Conservation (phyloP, 2,888 invertebrate genomes). For the Gandaritis pyraliata region DNA sequence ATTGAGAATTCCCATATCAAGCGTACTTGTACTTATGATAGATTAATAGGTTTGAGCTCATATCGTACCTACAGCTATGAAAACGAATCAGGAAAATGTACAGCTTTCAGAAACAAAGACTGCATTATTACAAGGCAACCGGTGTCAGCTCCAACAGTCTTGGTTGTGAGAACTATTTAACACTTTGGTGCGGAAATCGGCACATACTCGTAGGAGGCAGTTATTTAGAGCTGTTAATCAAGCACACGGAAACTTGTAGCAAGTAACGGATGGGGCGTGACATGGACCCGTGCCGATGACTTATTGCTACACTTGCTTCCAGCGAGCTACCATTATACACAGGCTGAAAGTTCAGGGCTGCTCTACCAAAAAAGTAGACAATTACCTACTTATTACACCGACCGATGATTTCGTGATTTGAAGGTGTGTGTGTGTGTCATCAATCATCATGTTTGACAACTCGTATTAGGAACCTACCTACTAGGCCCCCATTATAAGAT, state of each 20-base stretch:
- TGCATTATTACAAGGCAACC: background rate
- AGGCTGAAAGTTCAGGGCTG: background rate
- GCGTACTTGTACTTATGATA: no score
- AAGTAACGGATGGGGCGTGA: conserved; percentile 18
- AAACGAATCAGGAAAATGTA: background rate
- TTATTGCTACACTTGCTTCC: conserved; percentile 11
- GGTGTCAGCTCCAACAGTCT: background rate
- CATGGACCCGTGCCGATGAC: conserved; percentile 8
- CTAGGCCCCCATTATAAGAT: no score
- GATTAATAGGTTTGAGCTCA: no score
- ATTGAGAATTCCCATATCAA: no score
- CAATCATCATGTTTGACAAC: no score
- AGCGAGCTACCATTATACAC: background rate
- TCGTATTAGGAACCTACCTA: no score
- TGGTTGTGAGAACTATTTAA: background rate
- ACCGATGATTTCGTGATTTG: no score
- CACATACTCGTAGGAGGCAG: background rate
- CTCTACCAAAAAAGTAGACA: no score
- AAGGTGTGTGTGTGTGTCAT: no score
- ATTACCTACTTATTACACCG: no score
- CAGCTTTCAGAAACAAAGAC: background rate
- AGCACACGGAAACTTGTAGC: background rate
- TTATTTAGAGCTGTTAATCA: conserved; percentile 24
- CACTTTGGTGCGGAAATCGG: conserved; percentile 9
- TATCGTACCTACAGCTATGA: background rate